Percentiles rank a stretch among this genome's conserved stretches.
Evolutionary conservation across 2,113 vertebrate genomes (phyloP).

Genomic region (Eretmochelys imbricata): DNA sequence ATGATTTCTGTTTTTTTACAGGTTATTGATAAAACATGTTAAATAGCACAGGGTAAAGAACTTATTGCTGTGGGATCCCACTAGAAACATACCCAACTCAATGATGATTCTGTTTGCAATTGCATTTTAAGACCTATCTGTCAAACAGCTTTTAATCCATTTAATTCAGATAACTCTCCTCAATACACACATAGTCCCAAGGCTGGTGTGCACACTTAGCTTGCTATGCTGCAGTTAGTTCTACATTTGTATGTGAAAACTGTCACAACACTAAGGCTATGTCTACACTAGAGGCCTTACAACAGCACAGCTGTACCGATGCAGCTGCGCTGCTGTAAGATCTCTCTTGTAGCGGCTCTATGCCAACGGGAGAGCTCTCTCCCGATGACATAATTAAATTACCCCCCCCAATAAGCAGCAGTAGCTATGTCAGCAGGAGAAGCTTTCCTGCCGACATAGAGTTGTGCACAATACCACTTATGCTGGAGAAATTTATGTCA

Average conservation of each 20-base stretch:
- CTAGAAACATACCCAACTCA: fast-evolving
- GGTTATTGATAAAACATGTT: neutral
- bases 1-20: neutral
- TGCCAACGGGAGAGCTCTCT: too few relatives aligned
- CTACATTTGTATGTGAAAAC: fast-evolving
- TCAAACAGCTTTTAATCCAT: fast-evolving
- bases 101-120: neutral
- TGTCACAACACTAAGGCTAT: fast-evolving
- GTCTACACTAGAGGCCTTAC: too few relatives aligned
- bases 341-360: too few relatives aligned
- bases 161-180: neutral
- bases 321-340: too few relatives aligned
- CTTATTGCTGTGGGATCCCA: fast-evolving
- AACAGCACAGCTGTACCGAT: too few relatives aligned
- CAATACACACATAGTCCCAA: neutral
- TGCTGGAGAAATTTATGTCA: too few relatives aligned
- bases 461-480: too few relatives aligned
- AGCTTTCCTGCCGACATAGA: too few relatives aligned
- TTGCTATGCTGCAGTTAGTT: fast-evolving
- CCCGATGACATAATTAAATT: too few relatives aligned
- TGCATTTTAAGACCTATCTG: neutral
- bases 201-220: fast-evolving
- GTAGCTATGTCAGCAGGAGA: too few relatives aligned
- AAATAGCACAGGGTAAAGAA: fast-evolving
- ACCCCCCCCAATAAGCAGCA: too few relatives aligned